phyloP scores from a whole-genome alignment of 1,140 invertebrate genomes.

The Trichonephila inaurata region DNA sequence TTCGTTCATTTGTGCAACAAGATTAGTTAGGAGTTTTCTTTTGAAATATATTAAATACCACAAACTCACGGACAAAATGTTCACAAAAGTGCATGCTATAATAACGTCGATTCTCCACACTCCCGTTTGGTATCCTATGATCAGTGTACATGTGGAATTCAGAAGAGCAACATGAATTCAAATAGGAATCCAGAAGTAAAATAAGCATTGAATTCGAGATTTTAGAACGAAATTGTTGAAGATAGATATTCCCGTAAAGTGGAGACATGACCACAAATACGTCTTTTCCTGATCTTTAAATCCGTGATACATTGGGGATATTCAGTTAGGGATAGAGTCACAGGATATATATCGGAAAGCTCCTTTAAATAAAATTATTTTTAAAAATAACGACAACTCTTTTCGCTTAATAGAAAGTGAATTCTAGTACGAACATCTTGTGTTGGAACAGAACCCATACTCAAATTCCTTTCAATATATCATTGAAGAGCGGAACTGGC shows the following conservation, averaged over 20 bases:
- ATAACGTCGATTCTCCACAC: slow-evolving; percentile 21
- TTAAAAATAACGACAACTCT: background rate
- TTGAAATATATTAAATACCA: slow-evolving; percentile 16
- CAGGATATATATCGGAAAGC: background rate
- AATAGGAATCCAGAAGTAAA: slow-evolving; percentile 4
- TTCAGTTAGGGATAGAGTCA: background rate
- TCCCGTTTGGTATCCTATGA: background rate
- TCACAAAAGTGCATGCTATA: slow-evolving; percentile 9
- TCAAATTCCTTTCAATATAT: background rate
- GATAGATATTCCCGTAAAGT: slow-evolving; percentile 32
- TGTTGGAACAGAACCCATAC: background rate
- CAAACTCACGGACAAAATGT: background rate
- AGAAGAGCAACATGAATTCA: background rate
- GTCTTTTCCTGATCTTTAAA: background rate
- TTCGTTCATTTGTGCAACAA: background rate
- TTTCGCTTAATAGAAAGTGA: background rate
- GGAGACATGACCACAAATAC: background rate
- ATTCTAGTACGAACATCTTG: background rate
- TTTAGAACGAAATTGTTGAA: background rate
- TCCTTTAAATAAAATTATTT: background rate
- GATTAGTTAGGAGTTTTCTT: background rate
- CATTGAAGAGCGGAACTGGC: background rate
- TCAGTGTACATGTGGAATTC: background rate
- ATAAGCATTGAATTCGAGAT: background rate
- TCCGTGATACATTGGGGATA: background rate